Evolutionary conservation across 2,113 vertebrate species (phyloP).

Genomic region (Gadus chalcogrammus): DNA sequence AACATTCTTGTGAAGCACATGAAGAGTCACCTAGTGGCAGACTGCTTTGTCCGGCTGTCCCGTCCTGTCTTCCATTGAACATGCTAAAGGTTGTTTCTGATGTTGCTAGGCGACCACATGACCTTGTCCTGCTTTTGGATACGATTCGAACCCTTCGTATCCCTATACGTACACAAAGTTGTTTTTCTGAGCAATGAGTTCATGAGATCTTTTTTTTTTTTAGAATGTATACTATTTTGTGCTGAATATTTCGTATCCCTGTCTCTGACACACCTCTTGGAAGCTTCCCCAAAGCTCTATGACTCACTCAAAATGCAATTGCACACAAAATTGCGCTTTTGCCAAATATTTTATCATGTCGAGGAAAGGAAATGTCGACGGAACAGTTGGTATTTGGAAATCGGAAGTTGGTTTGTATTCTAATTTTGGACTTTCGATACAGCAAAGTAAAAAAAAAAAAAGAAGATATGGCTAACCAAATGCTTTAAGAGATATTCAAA

Average conservation of each 20-base stretch:
- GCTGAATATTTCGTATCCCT: background rate
- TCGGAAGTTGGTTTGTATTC: too few species aligned
- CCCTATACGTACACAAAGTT: background rate
- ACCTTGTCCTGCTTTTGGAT: constrained; percentile 46
- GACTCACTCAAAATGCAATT: constrained; percentile 13
- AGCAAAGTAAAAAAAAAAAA: too few species aligned
- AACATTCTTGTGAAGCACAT: constrained; percentile 6
- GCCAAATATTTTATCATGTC: too few species aligned
- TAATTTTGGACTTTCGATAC: too few species aligned
- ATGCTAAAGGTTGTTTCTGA: constrained; percentile 14
- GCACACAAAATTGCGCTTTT: too few species aligned
- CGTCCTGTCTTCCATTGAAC: background rate
- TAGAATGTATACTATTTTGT: background rate
- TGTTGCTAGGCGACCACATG: constrained; percentile 37
- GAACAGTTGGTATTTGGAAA: too few species aligned
- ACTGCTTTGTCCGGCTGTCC: constrained; percentile 16
- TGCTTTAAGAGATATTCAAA: too few species aligned
- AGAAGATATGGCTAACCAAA: too few species aligned
- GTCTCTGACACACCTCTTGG: constrained; percentile 1
- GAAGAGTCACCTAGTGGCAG: constrained; percentile 17
- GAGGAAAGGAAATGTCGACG: too few species aligned
- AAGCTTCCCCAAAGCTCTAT: background rate
- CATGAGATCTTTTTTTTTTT: too few species aligned
- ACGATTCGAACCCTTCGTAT: background rate
- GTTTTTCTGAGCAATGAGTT: too few species aligned